These are phyloP conservation scores for Cardiocondyla obscurior DNA, from an alignment of 1,140 invertebrate species.

Conservation along the genomic window DNA sequence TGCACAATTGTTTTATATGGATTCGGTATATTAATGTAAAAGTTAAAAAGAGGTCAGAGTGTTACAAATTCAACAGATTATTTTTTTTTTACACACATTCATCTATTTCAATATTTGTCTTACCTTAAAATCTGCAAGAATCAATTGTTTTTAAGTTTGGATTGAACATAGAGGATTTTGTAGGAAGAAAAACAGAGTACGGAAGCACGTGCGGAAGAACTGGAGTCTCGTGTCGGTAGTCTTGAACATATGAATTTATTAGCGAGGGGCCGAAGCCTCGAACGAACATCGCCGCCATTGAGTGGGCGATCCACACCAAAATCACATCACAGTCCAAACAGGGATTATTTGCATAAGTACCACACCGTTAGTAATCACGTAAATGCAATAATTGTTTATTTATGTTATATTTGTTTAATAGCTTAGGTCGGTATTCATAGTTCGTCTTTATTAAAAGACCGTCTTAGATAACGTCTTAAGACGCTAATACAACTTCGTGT, in stretches of 20 bases:
- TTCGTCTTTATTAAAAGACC: no score
- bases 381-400: constrained; percentile 7
- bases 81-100: background rate
- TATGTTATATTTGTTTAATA: background rate
- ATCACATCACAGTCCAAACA: constrained; percentile 90
- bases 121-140: background rate
- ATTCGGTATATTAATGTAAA: background rate
- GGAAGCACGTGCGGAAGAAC: constrained; percentile 97
- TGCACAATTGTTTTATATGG: background rate
- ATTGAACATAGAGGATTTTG: constrained; percentile 28
- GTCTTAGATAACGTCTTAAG: no score
- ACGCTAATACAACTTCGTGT: no score
- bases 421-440: no score
- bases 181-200: constrained; percentile 99
- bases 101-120: background rate
- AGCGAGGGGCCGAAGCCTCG: constrained; percentile 89
- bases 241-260: constrained; percentile 96
- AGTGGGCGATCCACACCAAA: constrained; percentile 93
- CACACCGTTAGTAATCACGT: constrained; percentile 88
- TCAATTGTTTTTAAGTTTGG: background rate
- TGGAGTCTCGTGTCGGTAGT: constrained; percentile 98
- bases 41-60: background rate
- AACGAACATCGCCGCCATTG: constrained; percentile 90
- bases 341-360: constrained; percentile 93
- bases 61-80: background rate